phyloP scores from a whole-genome alignment of 1,140 invertebrate genomes.

The Drosophila bipectinata region DNA sequence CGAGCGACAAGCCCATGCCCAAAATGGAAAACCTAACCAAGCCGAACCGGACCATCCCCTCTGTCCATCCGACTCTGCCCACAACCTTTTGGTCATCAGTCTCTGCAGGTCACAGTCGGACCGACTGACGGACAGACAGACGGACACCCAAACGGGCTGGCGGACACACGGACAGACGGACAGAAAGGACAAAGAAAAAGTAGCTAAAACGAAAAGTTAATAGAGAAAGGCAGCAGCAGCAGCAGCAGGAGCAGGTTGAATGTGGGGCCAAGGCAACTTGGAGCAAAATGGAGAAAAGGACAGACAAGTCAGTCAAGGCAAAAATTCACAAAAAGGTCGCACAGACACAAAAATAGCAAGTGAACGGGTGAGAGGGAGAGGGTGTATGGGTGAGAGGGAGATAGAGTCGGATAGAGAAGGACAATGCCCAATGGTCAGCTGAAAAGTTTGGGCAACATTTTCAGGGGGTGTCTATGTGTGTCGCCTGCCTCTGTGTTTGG shows the following conservation, averaged over 20 bases:
- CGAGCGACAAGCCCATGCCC: conserved; percentile 32
- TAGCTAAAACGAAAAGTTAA: conserved; percentile 81
- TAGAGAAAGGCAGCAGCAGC: conserved; percentile 68
- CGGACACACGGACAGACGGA: conserved; percentile 13
- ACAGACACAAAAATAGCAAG: conserved; percentile 18
- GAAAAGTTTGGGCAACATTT: conserved; percentile 30
- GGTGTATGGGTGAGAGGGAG: not conserved
- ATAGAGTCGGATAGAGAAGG: conserved; percentile 33
- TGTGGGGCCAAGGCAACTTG: conserved; percentile 75
- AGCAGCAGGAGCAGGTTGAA: conserved; percentile 55
- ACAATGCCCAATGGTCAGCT: conserved; percentile 51
- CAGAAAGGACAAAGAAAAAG: conserved; percentile 70
- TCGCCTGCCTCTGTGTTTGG: not conserved
- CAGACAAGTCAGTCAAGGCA: conserved; percentile 72
- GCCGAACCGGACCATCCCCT: conserved; percentile 18
- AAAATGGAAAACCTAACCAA: conserved; percentile 45
- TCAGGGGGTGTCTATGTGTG: conserved; percentile 2
- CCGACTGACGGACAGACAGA: conserved; percentile 22
- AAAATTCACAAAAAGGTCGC: conserved; percentile 75
- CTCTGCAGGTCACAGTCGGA: conserved; percentile 72
- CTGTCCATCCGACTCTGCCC: not conserved
- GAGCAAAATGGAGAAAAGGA: conserved; percentile 27
- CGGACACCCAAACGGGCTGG: not conserved
- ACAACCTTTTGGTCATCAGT: conserved; percentile 64
- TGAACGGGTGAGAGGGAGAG: not conserved